These are phyloP conservation scores for Microctonus brassicae DNA, from an alignment of 2,888 invertebrate species.

Conservation along the genomic window DNA sequence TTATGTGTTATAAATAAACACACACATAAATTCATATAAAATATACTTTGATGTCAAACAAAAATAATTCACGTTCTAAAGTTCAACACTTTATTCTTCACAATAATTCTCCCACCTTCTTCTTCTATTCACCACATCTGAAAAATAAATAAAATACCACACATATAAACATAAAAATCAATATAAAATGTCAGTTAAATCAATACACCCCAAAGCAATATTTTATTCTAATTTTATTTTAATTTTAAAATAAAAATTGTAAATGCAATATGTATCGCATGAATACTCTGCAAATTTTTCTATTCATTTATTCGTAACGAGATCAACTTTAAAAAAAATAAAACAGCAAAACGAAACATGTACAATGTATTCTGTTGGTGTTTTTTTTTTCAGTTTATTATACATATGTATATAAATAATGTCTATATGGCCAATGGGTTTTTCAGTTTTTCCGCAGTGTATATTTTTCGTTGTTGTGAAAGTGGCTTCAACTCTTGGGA, in stretches of 20 bases:
- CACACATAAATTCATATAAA: not conserved
- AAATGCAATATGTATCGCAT: not conserved
- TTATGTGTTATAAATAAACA: constrained; percentile 17
- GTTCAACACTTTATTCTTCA: too few species aligned
- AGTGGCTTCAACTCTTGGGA: constrained; percentile 49
- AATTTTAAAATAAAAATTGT: not conserved
- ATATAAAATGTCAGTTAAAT: not conserved
- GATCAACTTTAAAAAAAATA: constrained; percentile 1
- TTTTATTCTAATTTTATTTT: not conserved
- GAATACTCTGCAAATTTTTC: not conserved
- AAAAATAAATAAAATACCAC: constrained; percentile 22
- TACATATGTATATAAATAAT: not conserved
- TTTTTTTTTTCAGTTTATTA: too few species aligned
- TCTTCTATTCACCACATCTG: constrained; percentile 2
- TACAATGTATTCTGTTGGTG: not conserved
- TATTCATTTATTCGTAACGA: constrained; percentile 8
- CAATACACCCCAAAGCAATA: constrained; percentile 18
- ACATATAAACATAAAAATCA: not conserved
- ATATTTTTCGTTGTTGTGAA: constrained; percentile 43
- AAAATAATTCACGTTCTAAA: too few species aligned
- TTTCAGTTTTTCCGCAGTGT: constrained; percentile 10
- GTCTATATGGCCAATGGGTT: not conserved
- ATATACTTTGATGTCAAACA: constrained; percentile 7
- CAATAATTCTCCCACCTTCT: constrained; percentile 2
- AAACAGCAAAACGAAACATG: not conserved